Evolutionary conservation across 2,888 invertebrate genomes (phyloP).

Genomic region (Sarcophaga subvicina): DNA sequence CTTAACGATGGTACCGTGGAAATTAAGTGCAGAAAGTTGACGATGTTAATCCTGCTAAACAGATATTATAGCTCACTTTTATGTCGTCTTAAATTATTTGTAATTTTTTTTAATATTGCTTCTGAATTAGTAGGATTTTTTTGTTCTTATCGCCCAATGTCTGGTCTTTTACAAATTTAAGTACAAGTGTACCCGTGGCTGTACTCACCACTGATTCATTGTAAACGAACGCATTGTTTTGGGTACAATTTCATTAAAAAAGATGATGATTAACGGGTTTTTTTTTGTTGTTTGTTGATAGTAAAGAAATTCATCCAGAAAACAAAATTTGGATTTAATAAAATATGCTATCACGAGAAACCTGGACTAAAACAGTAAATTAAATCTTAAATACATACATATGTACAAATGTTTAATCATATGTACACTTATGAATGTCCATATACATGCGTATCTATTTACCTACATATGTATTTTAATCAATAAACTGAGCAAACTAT

Average conservation of each 20-base stretch:
- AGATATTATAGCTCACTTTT: not conserved
- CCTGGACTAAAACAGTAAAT: too few species aligned
- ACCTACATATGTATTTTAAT: too few species aligned
- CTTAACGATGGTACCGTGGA: too few species aligned
- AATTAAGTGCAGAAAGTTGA: too few species aligned
- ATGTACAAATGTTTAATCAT: too few species aligned
- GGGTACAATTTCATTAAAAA: not conserved
- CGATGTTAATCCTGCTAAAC: too few species aligned
- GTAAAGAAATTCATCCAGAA: not conserved
- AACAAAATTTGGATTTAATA: too few species aligned
- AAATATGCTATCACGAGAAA: too few species aligned
- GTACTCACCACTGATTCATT: conserved; percentile 3
- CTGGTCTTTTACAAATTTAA: conserved; percentile 9
- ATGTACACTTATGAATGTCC: too few species aligned
- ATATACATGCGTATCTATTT: too few species aligned
- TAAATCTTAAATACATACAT: too few species aligned
- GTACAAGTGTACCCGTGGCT: not conserved
- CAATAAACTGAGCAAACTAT: too few species aligned
- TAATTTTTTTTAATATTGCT: not conserved
- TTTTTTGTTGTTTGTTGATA: not conserved
- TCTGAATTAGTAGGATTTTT: not conserved
- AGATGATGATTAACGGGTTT: not conserved
- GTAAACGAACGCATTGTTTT: not conserved
- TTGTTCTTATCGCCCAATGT: not conserved
- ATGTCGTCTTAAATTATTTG: not conserved